Percentiles rank a stretch among this genome's conserved stretches.
phyloP scores from a whole-genome alignment of 2,113 vertebrate species.

The Carassius gibelio region DNA sequence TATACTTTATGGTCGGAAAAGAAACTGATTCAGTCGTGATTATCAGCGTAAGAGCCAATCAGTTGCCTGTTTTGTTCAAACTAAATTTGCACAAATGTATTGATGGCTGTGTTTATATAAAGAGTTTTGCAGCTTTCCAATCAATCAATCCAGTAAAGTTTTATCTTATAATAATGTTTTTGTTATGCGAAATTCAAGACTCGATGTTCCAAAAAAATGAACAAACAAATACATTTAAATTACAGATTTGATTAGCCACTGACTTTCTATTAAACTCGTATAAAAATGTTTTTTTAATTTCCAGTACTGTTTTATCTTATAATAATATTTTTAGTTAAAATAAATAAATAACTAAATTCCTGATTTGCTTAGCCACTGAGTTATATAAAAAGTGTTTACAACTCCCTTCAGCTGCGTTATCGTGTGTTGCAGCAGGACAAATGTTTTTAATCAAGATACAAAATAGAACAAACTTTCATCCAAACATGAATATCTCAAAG shows the following conservation, averaged over 20 bases:
- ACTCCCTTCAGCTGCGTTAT: not conserved
- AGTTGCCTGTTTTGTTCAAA: not conserved
- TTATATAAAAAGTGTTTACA: not conserved
- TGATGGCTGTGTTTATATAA: not conserved
- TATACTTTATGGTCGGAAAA: constrained; percentile 24
- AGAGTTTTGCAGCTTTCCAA: not conserved
- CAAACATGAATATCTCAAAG: no score
- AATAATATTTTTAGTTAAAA: no score
- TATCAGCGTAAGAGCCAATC: not conserved
- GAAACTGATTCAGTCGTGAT: not conserved
- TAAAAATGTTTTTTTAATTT: not conserved
- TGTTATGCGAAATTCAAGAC: not conserved
- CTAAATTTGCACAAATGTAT: not conserved
- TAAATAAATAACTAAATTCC: no score
- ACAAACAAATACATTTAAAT: not conserved
- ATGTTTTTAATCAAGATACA: not conserved
- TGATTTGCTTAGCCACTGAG: no score
- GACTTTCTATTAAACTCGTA: no score
- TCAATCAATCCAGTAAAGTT: not conserved
- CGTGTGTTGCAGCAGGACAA: not conserved
- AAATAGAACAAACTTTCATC: not conserved
- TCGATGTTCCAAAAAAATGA: not conserved
- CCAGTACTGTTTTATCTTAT: no score
- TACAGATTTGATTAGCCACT: not conserved
- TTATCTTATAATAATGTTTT: not conserved